Conservation (phyloP, 2,888 invertebrate species). For the Alsophila aescularia region DNA sequence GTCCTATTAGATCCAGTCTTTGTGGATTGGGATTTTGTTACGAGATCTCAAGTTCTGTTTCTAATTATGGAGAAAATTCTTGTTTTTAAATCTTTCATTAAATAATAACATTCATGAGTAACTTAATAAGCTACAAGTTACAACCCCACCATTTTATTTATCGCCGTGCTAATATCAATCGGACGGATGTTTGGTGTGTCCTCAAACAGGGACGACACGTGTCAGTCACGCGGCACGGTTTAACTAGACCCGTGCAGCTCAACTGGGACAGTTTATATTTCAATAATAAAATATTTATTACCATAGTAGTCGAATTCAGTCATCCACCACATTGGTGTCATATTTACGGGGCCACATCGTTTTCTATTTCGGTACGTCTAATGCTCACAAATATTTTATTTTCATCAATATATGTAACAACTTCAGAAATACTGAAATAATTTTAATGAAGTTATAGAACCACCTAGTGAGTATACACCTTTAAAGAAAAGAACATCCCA, state of each 20-base stretch:
- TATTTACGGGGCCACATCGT: neutral
- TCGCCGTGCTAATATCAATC: constrained; percentile 38
- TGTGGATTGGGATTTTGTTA: no score
- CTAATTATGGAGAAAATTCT: no score
- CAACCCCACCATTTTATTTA: constrained; percentile 30
- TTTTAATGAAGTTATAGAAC: no score
- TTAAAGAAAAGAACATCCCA: no score
- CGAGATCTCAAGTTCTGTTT: no score
- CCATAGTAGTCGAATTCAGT: constrained; percentile 10
- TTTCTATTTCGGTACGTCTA: no score
- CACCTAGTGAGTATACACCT: no score
- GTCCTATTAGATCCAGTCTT: no score
- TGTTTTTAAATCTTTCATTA: neutral
- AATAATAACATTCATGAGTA: neutral
- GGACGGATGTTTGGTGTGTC: constrained; percentile 36
- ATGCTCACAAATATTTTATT: no score
- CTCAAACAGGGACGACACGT: constrained; percentile 34
- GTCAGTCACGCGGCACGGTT: constrained; percentile 48
- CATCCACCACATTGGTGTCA: neutral
- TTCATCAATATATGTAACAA: no score
- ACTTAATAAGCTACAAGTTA: constrained; percentile 22
- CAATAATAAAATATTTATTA: constrained; percentile 35
- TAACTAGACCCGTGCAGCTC: constrained; percentile 36
- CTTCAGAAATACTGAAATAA: no score
- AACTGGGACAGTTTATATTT: constrained; percentile 28